These are phyloP conservation scores for Phalanger gymnotis DNA, from an alignment of 2,797 vertebrate species.

Conservation along the genomic window DNA sequence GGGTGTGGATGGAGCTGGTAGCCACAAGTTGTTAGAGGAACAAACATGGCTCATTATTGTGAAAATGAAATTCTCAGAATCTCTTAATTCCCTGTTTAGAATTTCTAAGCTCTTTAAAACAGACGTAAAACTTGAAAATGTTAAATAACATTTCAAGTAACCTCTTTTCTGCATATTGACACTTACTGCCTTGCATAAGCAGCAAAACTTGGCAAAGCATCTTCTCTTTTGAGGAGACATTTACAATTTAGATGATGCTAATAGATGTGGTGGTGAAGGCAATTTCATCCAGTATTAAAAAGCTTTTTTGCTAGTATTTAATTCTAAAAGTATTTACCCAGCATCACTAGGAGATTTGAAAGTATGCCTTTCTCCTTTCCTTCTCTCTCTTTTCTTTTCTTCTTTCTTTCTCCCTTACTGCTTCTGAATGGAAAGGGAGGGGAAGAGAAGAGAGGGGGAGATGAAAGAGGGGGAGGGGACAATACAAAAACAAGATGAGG, in stretches of 20 bases:
- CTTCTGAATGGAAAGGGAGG: constrained; percentile 3
- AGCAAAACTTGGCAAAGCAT: constrained; percentile 17
- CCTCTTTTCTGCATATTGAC: constrained; percentile 2
- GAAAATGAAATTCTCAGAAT: constrained; percentile 69
- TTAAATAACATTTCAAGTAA: constrained; percentile 49
- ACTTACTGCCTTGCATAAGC: constrained; percentile 36
- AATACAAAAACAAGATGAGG: constrained; percentile 8
- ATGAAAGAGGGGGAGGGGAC: neutral
- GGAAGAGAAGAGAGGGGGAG: neutral
- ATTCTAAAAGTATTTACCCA: constrained; percentile 40
- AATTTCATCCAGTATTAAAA: constrained; percentile 27
- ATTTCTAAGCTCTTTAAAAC: constrained; percentile 39
- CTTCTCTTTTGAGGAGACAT: constrained; percentile 19
- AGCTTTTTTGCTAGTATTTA: constrained; percentile 41
- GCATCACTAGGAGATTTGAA: constrained; percentile 38
- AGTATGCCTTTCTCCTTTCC: neutral
- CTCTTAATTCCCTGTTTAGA: constrained; percentile 63
- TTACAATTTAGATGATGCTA: neutral
- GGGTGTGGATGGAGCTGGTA: constrained; percentile 47
- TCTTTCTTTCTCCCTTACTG: neutral
- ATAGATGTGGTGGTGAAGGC: neutral
- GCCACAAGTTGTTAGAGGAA: neutral
- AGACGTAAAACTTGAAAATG: constrained; percentile 34
- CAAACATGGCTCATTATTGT: constrained; percentile 59
- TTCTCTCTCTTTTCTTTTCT: neutral